Evolutionary conservation across 1,140 invertebrate species (phyloP).

Genomic region (Antheraea mylitta): DNA sequence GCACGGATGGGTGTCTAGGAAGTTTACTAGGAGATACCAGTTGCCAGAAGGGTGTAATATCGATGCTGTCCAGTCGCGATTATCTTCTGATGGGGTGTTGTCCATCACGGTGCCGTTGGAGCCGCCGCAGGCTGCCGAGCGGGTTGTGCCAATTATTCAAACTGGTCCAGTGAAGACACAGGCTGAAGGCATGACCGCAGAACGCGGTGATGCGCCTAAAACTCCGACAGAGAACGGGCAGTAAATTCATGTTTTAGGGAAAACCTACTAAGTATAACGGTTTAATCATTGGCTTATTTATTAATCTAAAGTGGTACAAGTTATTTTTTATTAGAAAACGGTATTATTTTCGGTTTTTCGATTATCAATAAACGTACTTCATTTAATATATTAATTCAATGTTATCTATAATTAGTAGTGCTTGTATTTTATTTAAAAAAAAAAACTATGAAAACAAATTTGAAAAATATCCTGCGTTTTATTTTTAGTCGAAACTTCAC

Average conservation of each 20-base stretch:
- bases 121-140: slow-evolving; percentile 67
- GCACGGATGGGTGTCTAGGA: slow-evolving; percentile 84
- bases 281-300: background rate
- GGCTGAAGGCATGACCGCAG: slow-evolving; percentile 1
- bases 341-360: too few species aligned
- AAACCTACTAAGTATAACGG: slow-evolving; percentile 10
- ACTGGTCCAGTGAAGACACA: slow-evolving; percentile 73
- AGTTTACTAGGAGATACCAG: slow-evolving; percentile 83
- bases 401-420: too few species aligned
- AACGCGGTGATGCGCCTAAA: slow-evolving; percentile 14
- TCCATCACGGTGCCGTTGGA: slow-evolving; percentile 82
- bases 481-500: too few species aligned
- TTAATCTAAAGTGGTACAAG: too few species aligned
- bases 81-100: slow-evolving; percentile 86
- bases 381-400: too few species aligned
- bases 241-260: slow-evolving; percentile 11
- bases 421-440: too few species aligned
- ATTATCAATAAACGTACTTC: too few species aligned
- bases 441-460: too few species aligned
- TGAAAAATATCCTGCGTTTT: too few species aligned
- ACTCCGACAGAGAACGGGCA: slow-evolving; percentile 26
- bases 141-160: slow-evolving; percentile 80
- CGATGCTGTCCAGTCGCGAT: slow-evolving; percentile 81
- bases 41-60: slow-evolving; percentile 83
- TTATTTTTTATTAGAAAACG: too few species aligned